Percentiles rank a stretch among this genome's conserved stretches.
phyloP scores from a whole-genome alignment of 2,888 invertebrate genomes.

The Eudemis profundana region DNA sequence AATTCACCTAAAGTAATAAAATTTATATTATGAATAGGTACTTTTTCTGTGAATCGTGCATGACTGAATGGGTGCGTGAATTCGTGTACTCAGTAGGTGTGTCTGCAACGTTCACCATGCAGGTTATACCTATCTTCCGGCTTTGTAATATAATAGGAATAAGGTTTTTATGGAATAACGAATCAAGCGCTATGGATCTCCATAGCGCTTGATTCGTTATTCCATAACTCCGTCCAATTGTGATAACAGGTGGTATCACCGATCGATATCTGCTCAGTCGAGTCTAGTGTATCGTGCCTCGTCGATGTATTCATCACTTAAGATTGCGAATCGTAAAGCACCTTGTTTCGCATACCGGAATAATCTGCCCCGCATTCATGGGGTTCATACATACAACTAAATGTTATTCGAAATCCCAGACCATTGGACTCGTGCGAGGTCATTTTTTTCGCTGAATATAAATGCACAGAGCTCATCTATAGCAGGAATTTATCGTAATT shows the following conservation, averaged over 20 bases:
- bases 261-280: constrained; percentile 10
- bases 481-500: neutral
- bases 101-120: constrained; percentile 1
- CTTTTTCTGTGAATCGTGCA: constrained; percentile 7
- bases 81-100: constrained; percentile 7
- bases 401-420: neutral
- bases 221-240: too few relatives aligned
- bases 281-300: constrained; percentile 20
- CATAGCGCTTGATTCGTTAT: too few relatives aligned
- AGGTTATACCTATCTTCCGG: too few relatives aligned
- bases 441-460: neutral
- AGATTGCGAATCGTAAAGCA: neutral
- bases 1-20: constrained; percentile 1
- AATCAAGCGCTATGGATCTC: too few relatives aligned
- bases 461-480: neutral
- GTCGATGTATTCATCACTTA: constrained; percentile 17
- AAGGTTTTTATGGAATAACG: too few relatives aligned
- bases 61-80: constrained; percentile 7
- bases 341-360: neutral
- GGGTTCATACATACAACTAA: neutral
- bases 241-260: constrained; percentile 35
- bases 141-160: too few relatives aligned
- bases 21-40: neutral
- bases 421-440: neutral
- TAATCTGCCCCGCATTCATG: neutral